Percentiles rank a stretch among this genome's conserved stretches.
These are phyloP conservation scores for Pygoscelis adeliae DNA, from an alignment of 2,113 vertebrate genomes.

Conservation along the genomic window DNA sequence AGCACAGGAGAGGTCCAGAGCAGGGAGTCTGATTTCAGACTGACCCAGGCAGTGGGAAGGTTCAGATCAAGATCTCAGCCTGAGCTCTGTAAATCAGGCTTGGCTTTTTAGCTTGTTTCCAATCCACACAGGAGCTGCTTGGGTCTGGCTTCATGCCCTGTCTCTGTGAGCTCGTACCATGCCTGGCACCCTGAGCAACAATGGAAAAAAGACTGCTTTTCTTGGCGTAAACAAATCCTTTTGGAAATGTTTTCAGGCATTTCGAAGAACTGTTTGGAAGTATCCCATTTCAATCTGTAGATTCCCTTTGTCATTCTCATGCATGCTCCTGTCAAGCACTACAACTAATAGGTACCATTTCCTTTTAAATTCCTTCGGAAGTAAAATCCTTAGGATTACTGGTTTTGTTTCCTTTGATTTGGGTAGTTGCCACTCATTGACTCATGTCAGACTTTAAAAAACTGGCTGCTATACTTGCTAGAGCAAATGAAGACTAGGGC, in stretches of 20 bases:
- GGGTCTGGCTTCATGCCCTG: background rate
- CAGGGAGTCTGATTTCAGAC: background rate
- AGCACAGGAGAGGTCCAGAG: background rate
- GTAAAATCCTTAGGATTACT: constrained; percentile 11
- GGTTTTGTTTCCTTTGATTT: background rate
- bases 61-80: background rate
- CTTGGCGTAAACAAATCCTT: background rate
- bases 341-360: background rate
- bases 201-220: background rate
- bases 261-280: background rate
- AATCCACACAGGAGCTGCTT: background rate
- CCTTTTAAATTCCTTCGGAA: background rate
- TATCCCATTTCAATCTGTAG: background rate
- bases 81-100: background rate
- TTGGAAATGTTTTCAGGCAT: background rate
- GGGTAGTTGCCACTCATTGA: background rate
- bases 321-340: background rate
- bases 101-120: background rate
- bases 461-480: background rate
- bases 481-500: background rate
- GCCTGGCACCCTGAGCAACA: background rate
- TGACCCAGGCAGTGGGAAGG: background rate
- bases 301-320: background rate
- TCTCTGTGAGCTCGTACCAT: background rate
- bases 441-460: background rate